phyloP scores from a whole-genome alignment of 2,888 invertebrate species.

The Hyposoter dolosus region DNA sequence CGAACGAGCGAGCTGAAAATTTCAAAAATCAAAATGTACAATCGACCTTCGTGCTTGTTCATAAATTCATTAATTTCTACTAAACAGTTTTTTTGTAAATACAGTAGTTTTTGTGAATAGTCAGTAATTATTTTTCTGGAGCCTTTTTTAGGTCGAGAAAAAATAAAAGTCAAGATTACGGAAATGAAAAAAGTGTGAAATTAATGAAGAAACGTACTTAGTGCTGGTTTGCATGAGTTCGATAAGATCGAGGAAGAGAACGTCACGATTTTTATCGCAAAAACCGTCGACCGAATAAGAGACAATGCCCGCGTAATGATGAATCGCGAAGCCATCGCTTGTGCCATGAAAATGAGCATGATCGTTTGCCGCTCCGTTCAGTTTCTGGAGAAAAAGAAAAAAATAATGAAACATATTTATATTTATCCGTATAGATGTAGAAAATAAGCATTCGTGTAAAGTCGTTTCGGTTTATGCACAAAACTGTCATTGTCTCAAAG shows the following conservation, averaged over 20 bases:
- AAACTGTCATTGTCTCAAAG: conserved; percentile 1
- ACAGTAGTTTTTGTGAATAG: not conserved
- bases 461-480: conserved; percentile 19
- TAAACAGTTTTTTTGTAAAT: not conserved
- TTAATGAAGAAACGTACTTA: conserved; percentile 84
- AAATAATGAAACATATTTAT: not conserved
- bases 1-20: conserved; percentile 86
- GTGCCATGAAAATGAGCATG: conserved; percentile 87
- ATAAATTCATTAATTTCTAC: too few relatives aligned
- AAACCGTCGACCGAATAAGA: conserved; percentile 88
- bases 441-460: conserved; percentile 23
- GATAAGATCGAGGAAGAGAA: conserved; percentile 88
- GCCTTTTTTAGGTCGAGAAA: not conserved
- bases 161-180: not conserved
- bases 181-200: not conserved
- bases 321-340: conserved; percentile 87
- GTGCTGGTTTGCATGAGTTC: conserved; percentile 88
- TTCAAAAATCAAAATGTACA: not conserved
- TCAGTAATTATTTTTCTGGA: not conserved
- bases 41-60: too few relatives aligned
- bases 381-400: conserved; percentile 84
- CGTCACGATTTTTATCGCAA: conserved; percentile 89
- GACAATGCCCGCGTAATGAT: conserved; percentile 90
- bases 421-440: conserved; percentile 1
- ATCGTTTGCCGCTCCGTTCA: conserved; percentile 85